Evolutionary conservation across 2,888 invertebrate species (phyloP), one percentile per base, ranked within the genome.

Genomic region (Hypomecis atomaria): DNA sequence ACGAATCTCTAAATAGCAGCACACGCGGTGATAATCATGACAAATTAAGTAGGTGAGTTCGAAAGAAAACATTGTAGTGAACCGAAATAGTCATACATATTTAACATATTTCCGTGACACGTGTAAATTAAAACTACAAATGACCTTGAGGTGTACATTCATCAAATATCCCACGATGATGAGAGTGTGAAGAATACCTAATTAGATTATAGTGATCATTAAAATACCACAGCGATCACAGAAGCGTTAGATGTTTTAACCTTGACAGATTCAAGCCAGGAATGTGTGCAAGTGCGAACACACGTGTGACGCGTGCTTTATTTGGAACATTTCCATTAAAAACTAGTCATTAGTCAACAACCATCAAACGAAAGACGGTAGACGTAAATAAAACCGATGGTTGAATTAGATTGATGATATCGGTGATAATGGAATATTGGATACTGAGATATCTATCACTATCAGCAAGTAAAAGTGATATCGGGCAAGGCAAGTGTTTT

Each of bases 281-380:
- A 56, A 48, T 54, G 37, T 61, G 37, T 42, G 38, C 38, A 13
- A 53, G 40, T 56, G 49, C 36, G n/a, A 36, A 6, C 54, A 44
- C 54, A 45, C 45, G 55, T 56, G 47, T n/a, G 47, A 4, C 42
- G 34, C 53, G 54, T 63, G 58, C 40, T 42, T 13, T 54, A 37
- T 55, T 55, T 64, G 59, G 63, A 64, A n/a, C 49, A 55, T 43
- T 38, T 50, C 58, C 54, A 64, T 54, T 54, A 49, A 52, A 49
- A 47, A 52, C 36, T 8, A 48, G 10, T 54, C 40, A n/a, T 23
- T 13, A 4, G 8, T 5, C 45, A 10, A 23, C 40, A n/a, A 38
- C 36, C 8, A 8, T 5, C 45, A 10, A 23, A 23, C 23, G 23
- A 2, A 23, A 23, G 1, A 23, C 23, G 23, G 23, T 3, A 23